phyloP scores from a whole-genome alignment of 2,113 vertebrate genomes.

The Variabilichromis moorii region DNA sequence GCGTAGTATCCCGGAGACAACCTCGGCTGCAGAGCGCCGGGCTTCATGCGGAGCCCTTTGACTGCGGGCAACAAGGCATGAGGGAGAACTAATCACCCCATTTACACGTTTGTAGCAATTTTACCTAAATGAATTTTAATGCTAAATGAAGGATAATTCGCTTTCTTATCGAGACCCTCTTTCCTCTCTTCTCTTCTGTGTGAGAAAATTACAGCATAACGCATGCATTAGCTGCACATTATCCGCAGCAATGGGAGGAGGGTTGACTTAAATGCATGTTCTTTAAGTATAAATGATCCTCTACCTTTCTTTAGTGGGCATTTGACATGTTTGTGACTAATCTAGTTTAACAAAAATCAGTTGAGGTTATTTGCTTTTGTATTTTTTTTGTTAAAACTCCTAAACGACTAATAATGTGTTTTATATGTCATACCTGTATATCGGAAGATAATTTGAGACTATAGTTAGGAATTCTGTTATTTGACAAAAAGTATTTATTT shows the following conservation, averaged over 20 bases:
- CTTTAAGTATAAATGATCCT: neutral
- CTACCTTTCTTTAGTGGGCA: neutral
- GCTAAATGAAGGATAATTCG: slow-evolving; percentile 90
- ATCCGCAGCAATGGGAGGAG: slow-evolving; percentile 13
- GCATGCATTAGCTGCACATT: slow-evolving; percentile 55
- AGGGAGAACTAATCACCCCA: slow-evolving; percentile 95
- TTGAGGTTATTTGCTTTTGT: neutral
- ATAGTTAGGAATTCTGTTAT: slow-evolving; percentile 66
- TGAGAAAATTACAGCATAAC: slow-evolving; percentile 34
- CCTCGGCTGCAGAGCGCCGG: slow-evolving; percentile 76
- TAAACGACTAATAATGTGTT: neutral
- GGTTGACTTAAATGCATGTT: slow-evolving; percentile 14
- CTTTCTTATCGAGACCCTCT: slow-evolving; percentile 61
- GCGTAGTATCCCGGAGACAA: slow-evolving; percentile 79
- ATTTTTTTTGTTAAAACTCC: neutral
- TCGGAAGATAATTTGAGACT: slow-evolving; percentile 26
- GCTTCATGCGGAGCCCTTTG: slow-evolving; percentile 88
- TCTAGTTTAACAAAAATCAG: neutral
- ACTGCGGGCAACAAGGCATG: slow-evolving; percentile 94
- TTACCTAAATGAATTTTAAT: slow-evolving; percentile 98
- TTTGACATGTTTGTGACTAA: neutral
- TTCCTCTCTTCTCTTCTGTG: neutral
- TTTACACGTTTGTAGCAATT: slow-evolving; percentile 96
- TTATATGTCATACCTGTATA: neutral
- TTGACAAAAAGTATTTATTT: slow-evolving; percentile 96